Base-by-base conservation (phyloP, 2,113 vertebrate genomes). In the Rostratula benghalensis region DNA sequence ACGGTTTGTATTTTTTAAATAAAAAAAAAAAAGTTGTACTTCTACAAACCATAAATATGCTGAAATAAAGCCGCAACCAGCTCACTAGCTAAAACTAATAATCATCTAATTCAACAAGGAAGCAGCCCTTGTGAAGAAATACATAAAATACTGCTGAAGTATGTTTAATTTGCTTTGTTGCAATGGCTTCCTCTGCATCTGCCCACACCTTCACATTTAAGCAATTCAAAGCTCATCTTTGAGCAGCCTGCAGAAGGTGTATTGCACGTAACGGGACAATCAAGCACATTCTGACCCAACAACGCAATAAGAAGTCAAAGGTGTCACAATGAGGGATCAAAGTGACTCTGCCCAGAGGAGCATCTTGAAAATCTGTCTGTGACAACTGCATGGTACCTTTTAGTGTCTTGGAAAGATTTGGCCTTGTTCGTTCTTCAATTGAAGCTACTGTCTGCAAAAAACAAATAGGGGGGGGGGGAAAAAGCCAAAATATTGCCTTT, bases 391-490 rank as follows among this genome's bases (percentile, higher is more conserved):
- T 0, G 63, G 87, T 97, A 99, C 99, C 99, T 98, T 99, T 99
- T 90, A 99, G 96, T 15, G 99, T 99, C 98, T 99, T 99, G 93
- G 98, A 98, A 93, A 99, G 98, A 97, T 99, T 99, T 86, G 98
- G 98, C 70, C 99, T 98, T 50, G 99, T 99, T 97, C 98, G 98
- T 97, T 99, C 98, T 98, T 99, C 99, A 92, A 99, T 99, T 87
- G 99, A 99, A 59, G 98, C 98, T 50, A 99, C 98, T 51, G 98
- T 99, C 98, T 98, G 94, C 3, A 97, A 88, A 92, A 64, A 19
- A 93, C 79, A 85, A 11, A 51, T 25, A 25, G 50, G 50, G n/a
- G n/a, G n/a, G 75, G 12, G 93, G 70, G 43, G 43, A 89, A 37
- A 28, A 95, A 11, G 5, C 0, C 20, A 46, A 56, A 83, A 39